Base-by-base conservation (phyloP, 2,113 vertebrate genomes). In the Camelus dromedarius region DNA sequence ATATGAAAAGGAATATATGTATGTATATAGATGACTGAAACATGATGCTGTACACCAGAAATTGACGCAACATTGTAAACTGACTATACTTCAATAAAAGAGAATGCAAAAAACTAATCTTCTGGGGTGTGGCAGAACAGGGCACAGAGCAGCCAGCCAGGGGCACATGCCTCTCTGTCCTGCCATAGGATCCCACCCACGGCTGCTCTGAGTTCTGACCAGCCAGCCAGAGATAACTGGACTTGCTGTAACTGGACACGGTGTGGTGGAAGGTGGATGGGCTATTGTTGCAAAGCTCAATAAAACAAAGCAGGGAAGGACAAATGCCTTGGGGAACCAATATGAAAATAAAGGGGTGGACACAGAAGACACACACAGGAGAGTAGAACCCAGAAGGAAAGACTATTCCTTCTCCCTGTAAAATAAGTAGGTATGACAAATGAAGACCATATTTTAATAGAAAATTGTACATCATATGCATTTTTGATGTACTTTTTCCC, bases 41-140 rank as follows among this genome's bases (percentile, higher is more conserved):
- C 38, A 42, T 42, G 38, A 42, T 42, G 38, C 38, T 42, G 38
- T 42, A 5, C 38, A 42, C 38, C 38, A 42, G 38, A 42, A 42
- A 42, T 42, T 42, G 38, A 42, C 5, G 38, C 38, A 42, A 42
- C 38, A 42, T 42, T 42, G 38, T 42, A 42, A 42, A 42, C 38
- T 42, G 38, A 42, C 38, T 42, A 42, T 42, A 42, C 38, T 42
- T 42, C 38, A 42, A 42, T 42, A 42, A 42, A 42, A 42, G 38
- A 42, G 38, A 42, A 42, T 42, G 38, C 38, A 4, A 42, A 42
- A 42, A 42, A 42, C 38, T 42, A 42, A 42, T 4, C 38, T 42
- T 42, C 38, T 42, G 96, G 92, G 81, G 80, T 87, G 18, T 97
- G 95, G 97, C 38, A 87, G 79, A 94, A 62, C 89, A 88, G 86